A percentile compares a stretch with the other conserved stretches of the same genome.
These are phyloP conservation scores for Campylomormyrus numenius DNA, from an alignment of 2,113 vertebrate genomes.

Conservation along the genomic window DNA sequence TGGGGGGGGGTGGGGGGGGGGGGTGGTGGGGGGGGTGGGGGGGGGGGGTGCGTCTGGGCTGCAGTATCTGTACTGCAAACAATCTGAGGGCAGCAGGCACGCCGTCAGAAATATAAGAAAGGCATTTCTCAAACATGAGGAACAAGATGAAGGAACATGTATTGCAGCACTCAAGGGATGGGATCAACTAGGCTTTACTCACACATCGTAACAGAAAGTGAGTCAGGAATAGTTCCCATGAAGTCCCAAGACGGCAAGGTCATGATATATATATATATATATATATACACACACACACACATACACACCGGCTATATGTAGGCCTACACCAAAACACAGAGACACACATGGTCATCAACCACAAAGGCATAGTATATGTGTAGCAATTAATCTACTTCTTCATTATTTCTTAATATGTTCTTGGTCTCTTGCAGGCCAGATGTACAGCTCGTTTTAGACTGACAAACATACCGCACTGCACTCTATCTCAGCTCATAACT, in stretches of 20 bases:
- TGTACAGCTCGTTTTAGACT: not conserved
- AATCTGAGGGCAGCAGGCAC: not conserved
- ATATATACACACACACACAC: not conserved
- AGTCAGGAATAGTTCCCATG: not conserved
- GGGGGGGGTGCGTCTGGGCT: not conserved
- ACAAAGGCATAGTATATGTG: not conserved
- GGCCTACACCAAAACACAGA: not conserved
- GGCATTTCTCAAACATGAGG: not conserved
- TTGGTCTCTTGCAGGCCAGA: not conserved
- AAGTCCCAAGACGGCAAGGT: not conserved
- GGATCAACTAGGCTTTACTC: not conserved
- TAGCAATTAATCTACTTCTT: not conserved
- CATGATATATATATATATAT: not conserved
- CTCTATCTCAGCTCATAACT: not conserved
- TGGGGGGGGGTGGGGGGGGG: not conserved
- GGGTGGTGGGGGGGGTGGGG: too few relatives aligned
- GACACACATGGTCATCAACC: not conserved
- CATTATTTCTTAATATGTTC: not conserved
- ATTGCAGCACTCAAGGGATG: constrained; percentile 21
- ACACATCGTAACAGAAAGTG: not conserved
- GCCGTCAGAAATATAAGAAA: constrained; percentile 14
- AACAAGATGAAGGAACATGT: constrained; percentile 7
- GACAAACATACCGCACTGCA: not conserved
- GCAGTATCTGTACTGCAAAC: not conserved
- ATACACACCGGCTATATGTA: not conserved